Base-by-base conservation (phyloP, 2,797 vertebrate species). In the Etheostoma perlongum region DNA sequence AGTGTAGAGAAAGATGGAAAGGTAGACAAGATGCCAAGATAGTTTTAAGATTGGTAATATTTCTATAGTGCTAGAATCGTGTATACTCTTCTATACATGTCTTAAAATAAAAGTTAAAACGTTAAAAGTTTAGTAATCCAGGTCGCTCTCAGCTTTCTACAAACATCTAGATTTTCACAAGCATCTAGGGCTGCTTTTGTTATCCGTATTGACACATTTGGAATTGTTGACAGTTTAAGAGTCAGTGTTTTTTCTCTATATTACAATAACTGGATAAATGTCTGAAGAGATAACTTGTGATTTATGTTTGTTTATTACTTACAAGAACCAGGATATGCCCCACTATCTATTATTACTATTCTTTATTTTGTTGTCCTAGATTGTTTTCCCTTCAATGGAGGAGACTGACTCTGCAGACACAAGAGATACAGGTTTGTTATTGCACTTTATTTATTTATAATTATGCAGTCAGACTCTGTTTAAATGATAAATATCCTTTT, bases 361-460 rank as follows among this genome's bases (percentile, higher is more conserved):
- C 7, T 67, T 15, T 72, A 6, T 80, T 78, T 74, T 78, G 49
- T 74, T 7, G 0, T 61, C 58, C 23, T 40, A 95, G 94, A 90
- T 93, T 48, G 44, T 72, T 78, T 93, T 93, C 58, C 74, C 83
- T 51, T 76, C 73, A n/a, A 25, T 88, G 86, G 91, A 94, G n/a
- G 92, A 93, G 27, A 67, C 64, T 21, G 86, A 91, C 62, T 77
- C 54, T 10, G 72, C 57, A 2, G 46, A 48, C 6, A 47, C 47
- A 1, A 51, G 36, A 16, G 52, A 76, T 44, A n/a, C 81, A 92
- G 93, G 93, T 95, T 60, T 19, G 67, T 72, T 47, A 64, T 57
- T 66, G 62, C 53, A 30, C 5, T 40, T 8, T 40, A 40, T 40
- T 40, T 40, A 40, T 40, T 10, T 40, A 1, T 10, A 7, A 40